Percentiles rank a stretch among this genome's conserved stretches.
Evolutionary conservation across 2,888 invertebrate genomes (phyloP).

Genomic region (Platycnemis pennipes): DNA sequence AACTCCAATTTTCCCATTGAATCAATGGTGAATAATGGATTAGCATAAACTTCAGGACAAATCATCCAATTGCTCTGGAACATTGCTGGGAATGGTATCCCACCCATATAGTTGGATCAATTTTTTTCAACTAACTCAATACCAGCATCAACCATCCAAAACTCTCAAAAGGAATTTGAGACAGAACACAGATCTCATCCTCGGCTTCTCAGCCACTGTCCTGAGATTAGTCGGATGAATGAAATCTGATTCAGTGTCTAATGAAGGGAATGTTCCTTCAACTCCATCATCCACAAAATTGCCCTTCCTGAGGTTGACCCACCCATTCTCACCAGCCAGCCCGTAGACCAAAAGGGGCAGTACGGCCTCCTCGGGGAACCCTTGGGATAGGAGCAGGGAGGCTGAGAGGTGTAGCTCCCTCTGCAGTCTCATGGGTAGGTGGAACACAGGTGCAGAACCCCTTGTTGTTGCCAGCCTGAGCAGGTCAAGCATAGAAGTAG

Average conservation of each 20-base stretch:
- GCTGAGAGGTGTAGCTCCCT: constrained; percentile 74
- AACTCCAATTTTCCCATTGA: not conserved
- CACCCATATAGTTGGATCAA: not conserved
- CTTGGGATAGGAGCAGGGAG: constrained; percentile 75
- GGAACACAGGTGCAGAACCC: constrained; percentile 34
- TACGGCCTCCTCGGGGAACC: constrained; percentile 75
- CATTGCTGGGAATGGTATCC: not conserved
- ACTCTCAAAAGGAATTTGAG: constrained; percentile 74
- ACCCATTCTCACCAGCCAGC: constrained; percentile 73
- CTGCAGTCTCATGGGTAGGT: constrained; percentile 73
- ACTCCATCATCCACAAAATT: constrained; percentile 69
- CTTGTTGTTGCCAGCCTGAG: constrained; percentile 44
- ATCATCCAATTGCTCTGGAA: not conserved
- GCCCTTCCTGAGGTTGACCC: constrained; percentile 73
- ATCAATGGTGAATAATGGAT: not conserved
- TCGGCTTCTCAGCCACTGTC: constrained; percentile 73
- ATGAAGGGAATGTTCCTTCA: constrained; percentile 65
- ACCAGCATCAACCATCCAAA: constrained; percentile 71
- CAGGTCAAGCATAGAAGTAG: not conserved
- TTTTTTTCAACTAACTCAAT: not conserved
- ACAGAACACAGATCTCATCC: constrained; percentile 73
- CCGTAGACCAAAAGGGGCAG: constrained; percentile 74
- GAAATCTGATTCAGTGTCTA: constrained; percentile 69
- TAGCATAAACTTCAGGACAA: not conserved
- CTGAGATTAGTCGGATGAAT: constrained; percentile 74